Percentiles rank a stretch among this genome's conserved stretches.
These are phyloP conservation scores for Acanthochromis polyacanthus DNA, from an alignment of 2,113 vertebrate genomes.

Conservation along the genomic window DNA sequence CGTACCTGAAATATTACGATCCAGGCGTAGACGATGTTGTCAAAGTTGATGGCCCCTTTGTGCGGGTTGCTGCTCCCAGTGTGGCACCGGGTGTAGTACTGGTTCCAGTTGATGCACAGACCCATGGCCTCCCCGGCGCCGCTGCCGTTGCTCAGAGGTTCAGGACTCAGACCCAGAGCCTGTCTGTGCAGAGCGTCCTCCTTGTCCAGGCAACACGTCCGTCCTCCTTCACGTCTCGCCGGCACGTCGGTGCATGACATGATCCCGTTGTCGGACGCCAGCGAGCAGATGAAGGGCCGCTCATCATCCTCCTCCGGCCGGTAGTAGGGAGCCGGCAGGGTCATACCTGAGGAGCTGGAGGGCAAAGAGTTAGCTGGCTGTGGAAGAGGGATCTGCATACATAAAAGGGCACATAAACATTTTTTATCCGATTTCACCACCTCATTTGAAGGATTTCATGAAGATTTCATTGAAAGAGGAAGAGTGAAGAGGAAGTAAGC, in stretches of 20 bases:
- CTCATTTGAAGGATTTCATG: not conserved
- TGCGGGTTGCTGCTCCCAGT: slow-evolving; percentile 93
- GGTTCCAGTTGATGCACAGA: slow-evolving; percentile 97
- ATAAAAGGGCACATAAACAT: not conserved
- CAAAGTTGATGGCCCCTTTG: slow-evolving; percentile 98
- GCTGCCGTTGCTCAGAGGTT: slow-evolving; percentile 82
- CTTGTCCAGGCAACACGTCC: slow-evolving; percentile 94
- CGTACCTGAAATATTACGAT: slow-evolving; percentile 98
- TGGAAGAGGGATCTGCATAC: not conserved
- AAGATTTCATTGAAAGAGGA: not conserved
- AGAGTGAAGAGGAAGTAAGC: slow-evolving; percentile 4
- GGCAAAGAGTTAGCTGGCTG: not conserved
- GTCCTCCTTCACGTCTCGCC: slow-evolving; percentile 91
- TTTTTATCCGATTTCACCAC: not conserved
- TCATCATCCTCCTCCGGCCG: slow-evolving; percentile 95
- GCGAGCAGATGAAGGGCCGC: slow-evolving; percentile 97
- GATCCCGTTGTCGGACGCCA: slow-evolving; percentile 96
- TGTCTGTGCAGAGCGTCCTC: slow-evolving; percentile 92
- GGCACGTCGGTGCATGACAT: slow-evolving; percentile 96
- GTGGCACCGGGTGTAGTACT: slow-evolving; percentile 95
- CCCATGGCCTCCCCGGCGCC: slow-evolving; percentile 83
- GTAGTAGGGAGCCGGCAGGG: slow-evolving; percentile 94
- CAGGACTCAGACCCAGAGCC: slow-evolving; percentile 86
- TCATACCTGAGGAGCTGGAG: slow-evolving; percentile 90
- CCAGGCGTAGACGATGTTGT: slow-evolving; percentile 99